Conservation (phyloP, 2,113 vertebrate species). For the Tilapia sparmanii region DNA sequence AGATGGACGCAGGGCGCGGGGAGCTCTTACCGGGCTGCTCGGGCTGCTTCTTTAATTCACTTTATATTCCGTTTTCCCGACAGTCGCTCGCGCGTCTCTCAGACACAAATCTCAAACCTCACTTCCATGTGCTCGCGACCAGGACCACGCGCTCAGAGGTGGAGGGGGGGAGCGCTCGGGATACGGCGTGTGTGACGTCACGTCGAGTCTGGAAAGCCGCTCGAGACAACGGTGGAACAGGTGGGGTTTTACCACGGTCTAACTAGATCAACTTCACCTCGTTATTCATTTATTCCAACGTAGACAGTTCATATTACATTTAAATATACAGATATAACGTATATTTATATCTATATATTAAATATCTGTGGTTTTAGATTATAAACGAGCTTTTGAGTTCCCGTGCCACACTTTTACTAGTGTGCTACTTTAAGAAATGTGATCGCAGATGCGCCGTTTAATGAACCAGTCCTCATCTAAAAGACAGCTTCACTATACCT, state of each 20-base stretch:
- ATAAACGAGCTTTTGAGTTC: not conserved
- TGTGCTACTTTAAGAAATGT: not conserved
- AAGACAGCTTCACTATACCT: not conserved
- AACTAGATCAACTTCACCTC: not conserved
- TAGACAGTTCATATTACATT: not conserved
- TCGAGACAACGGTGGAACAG: not conserved
- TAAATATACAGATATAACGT: not conserved
- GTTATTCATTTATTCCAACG: not conserved
- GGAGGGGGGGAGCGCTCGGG: slow-evolving; percentile 29
- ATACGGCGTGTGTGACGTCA: slow-evolving; percentile 68
- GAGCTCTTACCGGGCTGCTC: slow-evolving; percentile 44
- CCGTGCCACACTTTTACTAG: not conserved
- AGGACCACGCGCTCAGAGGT: slow-evolving; percentile 59
- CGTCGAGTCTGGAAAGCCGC: not conserved
- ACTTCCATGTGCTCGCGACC: slow-evolving; percentile 74
- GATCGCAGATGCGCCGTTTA: not conserved
- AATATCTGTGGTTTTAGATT: not conserved
- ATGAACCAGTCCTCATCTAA: not conserved
- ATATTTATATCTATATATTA: not conserved
- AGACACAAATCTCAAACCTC: slow-evolving; percentile 53
- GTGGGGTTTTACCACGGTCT: not conserved
- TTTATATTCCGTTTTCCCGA: slow-evolving; percentile 45
- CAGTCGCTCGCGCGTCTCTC: slow-evolving; percentile 33
- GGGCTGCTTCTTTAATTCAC: not conserved
- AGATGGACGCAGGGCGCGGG: not conserved